A percentile compares a stretch with the other conserved stretches of the same genome.
phyloP scores from a whole-genome alignment of 2,797 vertebrate species.

The Columba guinea region DNA sequence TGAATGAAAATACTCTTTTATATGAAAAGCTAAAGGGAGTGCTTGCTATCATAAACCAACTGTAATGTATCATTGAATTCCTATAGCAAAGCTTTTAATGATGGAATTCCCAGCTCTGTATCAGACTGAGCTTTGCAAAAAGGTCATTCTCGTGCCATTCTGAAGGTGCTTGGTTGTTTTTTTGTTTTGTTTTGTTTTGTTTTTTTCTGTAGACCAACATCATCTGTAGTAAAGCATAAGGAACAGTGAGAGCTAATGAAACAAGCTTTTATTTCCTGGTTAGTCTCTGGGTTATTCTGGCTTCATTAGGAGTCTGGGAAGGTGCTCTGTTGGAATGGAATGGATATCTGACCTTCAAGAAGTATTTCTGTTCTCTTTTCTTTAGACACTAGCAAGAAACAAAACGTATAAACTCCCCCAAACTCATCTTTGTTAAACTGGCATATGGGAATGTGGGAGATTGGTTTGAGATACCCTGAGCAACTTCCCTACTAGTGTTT shows the following conservation, averaged over 20 bases:
- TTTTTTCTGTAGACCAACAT: neutral
- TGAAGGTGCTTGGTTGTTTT: neutral
- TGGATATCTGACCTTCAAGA: neutral
- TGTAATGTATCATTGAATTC: neutral
- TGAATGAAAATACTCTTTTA: neutral
- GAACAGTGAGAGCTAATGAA: neutral
- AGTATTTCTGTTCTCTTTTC: neutral
- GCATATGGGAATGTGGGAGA: neutral
- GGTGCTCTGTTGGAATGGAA: neutral
- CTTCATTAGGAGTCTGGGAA: neutral
- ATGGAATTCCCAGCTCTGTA: neutral
- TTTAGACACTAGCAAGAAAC: neutral
- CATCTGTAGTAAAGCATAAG: neutral
- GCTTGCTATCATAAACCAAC: neutral
- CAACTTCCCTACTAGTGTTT: neutral
- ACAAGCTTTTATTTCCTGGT: neutral
- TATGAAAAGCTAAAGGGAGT: neutral
- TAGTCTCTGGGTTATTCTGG: neutral
- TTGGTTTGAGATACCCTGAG: neutral
- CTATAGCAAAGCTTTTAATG: neutral
- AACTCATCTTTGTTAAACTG: neutral
- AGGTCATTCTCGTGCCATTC: neutral
- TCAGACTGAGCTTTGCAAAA: neutral
- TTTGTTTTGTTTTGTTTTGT: too few relatives aligned
- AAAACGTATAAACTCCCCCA: neutral